phyloP scores from a whole-genome alignment of 2,888 invertebrate genomes.

The Euphydryas editha region DNA sequence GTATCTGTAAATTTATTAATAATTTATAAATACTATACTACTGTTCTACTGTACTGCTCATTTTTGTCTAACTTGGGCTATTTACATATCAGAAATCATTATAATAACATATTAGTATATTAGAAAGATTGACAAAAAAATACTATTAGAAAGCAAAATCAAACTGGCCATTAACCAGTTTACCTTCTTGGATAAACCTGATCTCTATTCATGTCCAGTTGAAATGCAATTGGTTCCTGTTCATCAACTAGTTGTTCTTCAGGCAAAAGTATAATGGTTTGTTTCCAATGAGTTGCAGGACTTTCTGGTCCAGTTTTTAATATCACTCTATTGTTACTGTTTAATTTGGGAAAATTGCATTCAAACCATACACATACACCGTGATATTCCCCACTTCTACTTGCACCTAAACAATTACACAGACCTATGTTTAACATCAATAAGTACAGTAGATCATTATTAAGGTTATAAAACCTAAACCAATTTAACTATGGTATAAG shows the following conservation, averaged over 20 bases:
- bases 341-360: conserved; percentile 86
- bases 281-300: conserved; percentile 95
- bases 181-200: conserved; percentile 75
- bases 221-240: conserved; percentile 87
- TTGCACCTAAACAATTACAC: conserved; percentile 65
- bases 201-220: conserved; percentile 84
- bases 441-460: too few relatives aligned
- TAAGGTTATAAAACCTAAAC: background rate
- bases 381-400: conserved; percentile 85
- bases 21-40: too few relatives aligned
- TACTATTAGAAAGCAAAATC: background rate
- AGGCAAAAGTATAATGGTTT: conserved; percentile 93
- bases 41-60: too few relatives aligned
- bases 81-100: too few relatives aligned
- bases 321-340: conserved; percentile 73
- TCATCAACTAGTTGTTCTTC: conserved; percentile 80
- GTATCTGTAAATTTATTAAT: conserved; percentile 74
- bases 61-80: too few relatives aligned
- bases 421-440: background rate
- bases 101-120: too few relatives aligned
- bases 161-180: conserved; percentile 7
- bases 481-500: background rate
- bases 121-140: too few relatives aligned
- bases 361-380: conserved; percentile 93
- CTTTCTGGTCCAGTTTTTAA: conserved; percentile 91